Base-by-base conservation (phyloP, 2,113 vertebrate genomes). In the Pedionomus torquatus region DNA sequence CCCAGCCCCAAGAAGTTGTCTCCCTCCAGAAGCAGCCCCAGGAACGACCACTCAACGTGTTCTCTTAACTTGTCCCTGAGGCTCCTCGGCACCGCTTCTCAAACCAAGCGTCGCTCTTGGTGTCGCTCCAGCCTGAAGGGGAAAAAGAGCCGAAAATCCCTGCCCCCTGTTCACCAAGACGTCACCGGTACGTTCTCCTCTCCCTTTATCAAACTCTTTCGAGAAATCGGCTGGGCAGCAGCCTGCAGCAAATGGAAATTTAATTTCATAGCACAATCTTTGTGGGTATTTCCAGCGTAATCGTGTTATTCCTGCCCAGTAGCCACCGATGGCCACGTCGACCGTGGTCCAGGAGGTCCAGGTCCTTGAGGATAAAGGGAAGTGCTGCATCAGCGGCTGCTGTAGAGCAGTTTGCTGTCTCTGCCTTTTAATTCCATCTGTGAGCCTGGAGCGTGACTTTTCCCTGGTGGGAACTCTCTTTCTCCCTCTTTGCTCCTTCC, bases 51-150 rank as follows among this genome's bases (percentile, higher is more conserved):
- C 0, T 1, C 5, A 1, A 4, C 1, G 4, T 12, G 1, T 7
- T 86, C 88, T 4, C 70, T 86, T 16, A 5, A 1, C 10, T 4
- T 84, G 5, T 91, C 95, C 3, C 79, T 86, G 0, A 3, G 33
- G 3, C 17, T 3, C 8, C 44, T 83, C 0, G 0, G 10, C 20
- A 2, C 46, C 33, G 7, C 16, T 7, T 61, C 90, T 17, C 72
- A 4, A 41, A 35, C 33, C 58, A 33, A 23, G 6, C 95, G 93
- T 7, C 77, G 65, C 43, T 97, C 95, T 7, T 95, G 95, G 95
- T 5, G 71, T 16, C 96, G 97, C 13, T 90, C 74, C 0, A 96
- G 94, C 89, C 63, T 95, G 43, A 92, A 93, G 33, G 91, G 65
- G 5, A 20, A 41, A 0, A 88, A 86, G 2, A 61, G 37, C 26